Conservation (phyloP, 2,797 vertebrate species). For the Chrosomus eos region DNA sequence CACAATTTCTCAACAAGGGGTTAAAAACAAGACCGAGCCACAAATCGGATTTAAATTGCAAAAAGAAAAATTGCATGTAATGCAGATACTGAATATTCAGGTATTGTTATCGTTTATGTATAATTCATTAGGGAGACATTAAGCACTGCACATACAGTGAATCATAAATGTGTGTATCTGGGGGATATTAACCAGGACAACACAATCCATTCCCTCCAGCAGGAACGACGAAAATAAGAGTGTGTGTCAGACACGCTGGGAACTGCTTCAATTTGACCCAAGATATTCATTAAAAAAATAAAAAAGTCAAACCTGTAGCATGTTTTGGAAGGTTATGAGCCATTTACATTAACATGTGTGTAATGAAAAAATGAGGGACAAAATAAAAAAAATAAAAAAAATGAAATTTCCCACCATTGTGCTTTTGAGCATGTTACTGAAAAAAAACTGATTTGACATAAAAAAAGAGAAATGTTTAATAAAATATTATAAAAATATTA, state of each 20-base stretch:
- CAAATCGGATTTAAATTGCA: not conserved
- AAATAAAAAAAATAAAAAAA: too few relatives aligned
- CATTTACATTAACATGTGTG: not conserved
- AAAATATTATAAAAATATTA: too few relatives aligned
- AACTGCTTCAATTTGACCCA: not conserved
- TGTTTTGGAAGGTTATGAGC: too few relatives aligned
- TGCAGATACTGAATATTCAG: not conserved
- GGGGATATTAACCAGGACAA: not conserved
- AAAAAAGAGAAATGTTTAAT: not conserved
- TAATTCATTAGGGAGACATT: not conserved
- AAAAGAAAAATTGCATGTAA: not conserved
- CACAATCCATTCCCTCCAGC: not conserved
- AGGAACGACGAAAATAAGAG: not conserved
- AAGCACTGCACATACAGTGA: not conserved
- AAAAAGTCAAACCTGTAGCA: not conserved
- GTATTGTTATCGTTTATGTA: not conserved
- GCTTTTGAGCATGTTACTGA: not conserved
- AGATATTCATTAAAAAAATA: not conserved
- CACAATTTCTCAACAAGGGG: too few relatives aligned
- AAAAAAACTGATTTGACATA: not conserved
- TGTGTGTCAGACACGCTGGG: not conserved
- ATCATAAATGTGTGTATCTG: not conserved
- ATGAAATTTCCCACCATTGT: not conserved
- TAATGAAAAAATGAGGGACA: not conserved
- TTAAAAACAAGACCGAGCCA: not conserved